A percentile compares a stretch with the other conserved stretches of the same genome.
These are phyloP conservation scores for Microplitis demolitor DNA, from an alignment of 1,140 invertebrate species.

Conservation along the genomic window DNA sequence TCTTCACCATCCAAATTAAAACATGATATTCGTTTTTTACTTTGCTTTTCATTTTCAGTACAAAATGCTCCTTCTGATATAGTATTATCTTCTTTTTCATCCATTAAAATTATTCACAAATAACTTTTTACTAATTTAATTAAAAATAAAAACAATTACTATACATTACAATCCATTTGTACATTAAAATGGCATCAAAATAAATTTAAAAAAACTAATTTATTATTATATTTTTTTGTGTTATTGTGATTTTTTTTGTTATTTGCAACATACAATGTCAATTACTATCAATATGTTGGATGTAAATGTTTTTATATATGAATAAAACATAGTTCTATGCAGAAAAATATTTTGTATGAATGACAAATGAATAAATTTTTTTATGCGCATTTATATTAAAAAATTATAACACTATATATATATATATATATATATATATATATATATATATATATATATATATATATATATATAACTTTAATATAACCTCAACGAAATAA, in stretches of 20 bases:
- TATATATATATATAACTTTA: neutral
- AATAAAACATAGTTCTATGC: neutral
- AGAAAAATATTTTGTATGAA: neutral
- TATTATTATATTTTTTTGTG: too few relatives aligned
- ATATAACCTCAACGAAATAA: too few relatives aligned
- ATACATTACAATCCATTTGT: neutral
- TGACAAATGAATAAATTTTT: neutral
- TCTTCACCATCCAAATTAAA: slow-evolving; percentile 39
- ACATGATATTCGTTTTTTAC: slow-evolving; percentile 31
- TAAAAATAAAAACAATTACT: neutral
- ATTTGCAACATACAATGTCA: too few relatives aligned
- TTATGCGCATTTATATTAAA: neutral
- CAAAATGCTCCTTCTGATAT: slow-evolving; percentile 40
- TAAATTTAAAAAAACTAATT: neutral
- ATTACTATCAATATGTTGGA: neutral
- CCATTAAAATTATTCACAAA: slow-evolving; percentile 49
- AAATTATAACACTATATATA: neutral
- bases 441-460: too few relatives aligned
- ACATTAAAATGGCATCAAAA: neutral
- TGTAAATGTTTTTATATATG: neutral
- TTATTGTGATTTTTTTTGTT: neutral
- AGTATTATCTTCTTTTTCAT: slow-evolving; percentile 50
- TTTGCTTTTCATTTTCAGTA: slow-evolving; percentile 29
- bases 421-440: neutral
- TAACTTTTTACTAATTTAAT: neutral